Evolutionary conservation across 2,797 vertebrate species (phyloP), one percentile per base, ranked within the genome.

Genomic region (Ataeniobius toweri): DNA sequence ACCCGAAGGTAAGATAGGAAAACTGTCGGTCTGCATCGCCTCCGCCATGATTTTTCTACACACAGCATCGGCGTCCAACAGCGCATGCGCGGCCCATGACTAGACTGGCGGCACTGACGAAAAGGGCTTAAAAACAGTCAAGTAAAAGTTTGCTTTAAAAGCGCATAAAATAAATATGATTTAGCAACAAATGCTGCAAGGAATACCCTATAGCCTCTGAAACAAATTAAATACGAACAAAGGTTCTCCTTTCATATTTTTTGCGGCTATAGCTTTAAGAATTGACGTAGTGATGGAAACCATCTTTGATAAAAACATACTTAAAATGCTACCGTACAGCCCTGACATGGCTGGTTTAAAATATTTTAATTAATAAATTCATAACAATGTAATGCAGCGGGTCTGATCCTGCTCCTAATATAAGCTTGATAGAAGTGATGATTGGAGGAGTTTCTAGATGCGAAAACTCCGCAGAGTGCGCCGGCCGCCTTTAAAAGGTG

Each of bases 1-100:
- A 59, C 95, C 95, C 72, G 94, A 94, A 81, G 95, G 95, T 82
- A 95, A 87, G 83, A 86, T 92, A 36, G 94, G 94, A 85, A 95
- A 94, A 87, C 94, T 91, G 59, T 94, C 94, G 65, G 92, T 94
- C 85, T 93, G 89, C 92, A 94, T 94, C 88, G 83, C 89, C 73
- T 85, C 92, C 83, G 94, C 95, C 95, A 96, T 96, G 70, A 70
- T 90, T 93, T 89, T 93, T 86, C 71, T 48, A 68, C 75, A 67
- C 36, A 59, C 76, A 69, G 70, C 39, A 82, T 75, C 53, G 41
- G 78, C 18, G 74, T 46, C 2, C 0, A 0, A 69, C 0, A n/a
- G 9, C 90, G 90, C 93, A 90, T 88, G 93, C 82, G 91, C 83
- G 46, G 1, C 22, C 0, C 10, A 1, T 10, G 24, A 16, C 5